Evolutionary conservation across 2,797 vertebrate genomes (phyloP).

Genomic region (Lateolabrax maculatus): DNA sequence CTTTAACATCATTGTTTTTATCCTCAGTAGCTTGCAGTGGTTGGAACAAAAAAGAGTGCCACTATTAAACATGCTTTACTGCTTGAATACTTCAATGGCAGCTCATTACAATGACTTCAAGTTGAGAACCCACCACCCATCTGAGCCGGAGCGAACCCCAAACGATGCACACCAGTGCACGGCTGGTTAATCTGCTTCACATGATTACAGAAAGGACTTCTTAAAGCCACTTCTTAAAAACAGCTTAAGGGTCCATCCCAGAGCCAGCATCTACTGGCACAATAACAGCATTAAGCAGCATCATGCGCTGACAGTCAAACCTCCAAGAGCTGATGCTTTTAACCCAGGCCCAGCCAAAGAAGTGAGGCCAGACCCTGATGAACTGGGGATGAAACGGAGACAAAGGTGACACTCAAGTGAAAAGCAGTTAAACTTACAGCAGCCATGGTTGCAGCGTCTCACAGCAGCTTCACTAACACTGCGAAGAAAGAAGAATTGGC

Average conservation of each 20-base stretch:
- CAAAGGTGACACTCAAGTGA: slow-evolving; percentile 14
- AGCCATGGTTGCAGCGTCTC: slow-evolving; percentile 82
- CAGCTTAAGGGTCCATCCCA: slow-evolving; percentile 56
- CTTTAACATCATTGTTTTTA: not conserved
- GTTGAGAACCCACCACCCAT: not conserved
- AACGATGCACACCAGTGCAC: slow-evolving; percentile 49
- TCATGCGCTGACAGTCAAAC: slow-evolving; percentile 38
- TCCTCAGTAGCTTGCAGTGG: not conserved
- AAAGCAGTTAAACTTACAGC: slow-evolving; percentile 79
- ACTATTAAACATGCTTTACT: not conserved
- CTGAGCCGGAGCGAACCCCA: slow-evolving; percentile 30
- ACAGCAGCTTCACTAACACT: slow-evolving; percentile 61
- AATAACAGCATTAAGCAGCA: slow-evolving; percentile 44
- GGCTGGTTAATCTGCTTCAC: slow-evolving; percentile 72
- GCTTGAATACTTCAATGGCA: not conserved
- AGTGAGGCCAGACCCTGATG: not conserved
- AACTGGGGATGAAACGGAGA: slow-evolving; percentile 14
- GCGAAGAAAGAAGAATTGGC: slow-evolving; percentile 45
- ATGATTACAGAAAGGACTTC: slow-evolving; percentile 59
- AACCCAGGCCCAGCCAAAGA: not conserved
- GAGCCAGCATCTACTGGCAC: slow-evolving; percentile 52
- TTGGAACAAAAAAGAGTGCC: not conserved
- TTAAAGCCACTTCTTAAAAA: slow-evolving; percentile 68
- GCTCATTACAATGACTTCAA: slow-evolving; percentile 7
- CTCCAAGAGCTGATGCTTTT: slow-evolving; percentile 6